Base-by-base conservation (phyloP, 2,888 invertebrate genomes). In the Drosophila phalerata region DNA sequence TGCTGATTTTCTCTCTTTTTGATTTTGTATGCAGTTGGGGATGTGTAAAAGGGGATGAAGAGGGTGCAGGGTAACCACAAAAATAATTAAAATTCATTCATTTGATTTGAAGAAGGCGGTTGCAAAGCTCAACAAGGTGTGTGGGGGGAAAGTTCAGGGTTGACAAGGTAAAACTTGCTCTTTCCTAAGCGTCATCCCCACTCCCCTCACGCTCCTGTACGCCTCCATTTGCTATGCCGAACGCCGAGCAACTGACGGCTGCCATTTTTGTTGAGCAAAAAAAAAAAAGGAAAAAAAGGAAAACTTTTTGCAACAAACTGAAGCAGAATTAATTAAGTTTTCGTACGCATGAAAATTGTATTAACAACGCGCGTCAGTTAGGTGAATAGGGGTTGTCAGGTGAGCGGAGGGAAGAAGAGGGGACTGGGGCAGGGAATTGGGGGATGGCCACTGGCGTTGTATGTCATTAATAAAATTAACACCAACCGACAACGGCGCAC, bases 381-480 rank as follows among this genome's bases (percentile, higher is more conserved):
- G 15, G 5, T 28, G 15, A 1, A 13, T 34, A 40, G 51, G 6
- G 30, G 32, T 9, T 8, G 56, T 17, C 60, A 43, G 55, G 40
- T 34, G 52, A 10, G 57, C 4, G 5, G 0, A 5, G 40, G 15
- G 28, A 19, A 6, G 25, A 8, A 6, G 1, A 0, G 10, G 8
- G 30, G 55, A 11, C 5, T 22, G 13, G 19, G 61, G 9, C 19
- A 19, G 56, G 48, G 42, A 22, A 15, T 13, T 5, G n/a, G 30
- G 32, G 34, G 49, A 48, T 25, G 82, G 61, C 68, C 74, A 77
- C 53, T 77, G 73, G 70, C 85, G 81, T 81, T 88, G 85, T 73
- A 89, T 90, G 91, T 90, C 92, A 91, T 92, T 91, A 91, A 91
- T 92, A 92, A 91, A 91, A 91, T 92, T 92, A 91, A 91, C 91